phyloP scores from a whole-genome alignment of 2,797 vertebrate genomes.

The Otolemur crassicaudatus region DNA sequence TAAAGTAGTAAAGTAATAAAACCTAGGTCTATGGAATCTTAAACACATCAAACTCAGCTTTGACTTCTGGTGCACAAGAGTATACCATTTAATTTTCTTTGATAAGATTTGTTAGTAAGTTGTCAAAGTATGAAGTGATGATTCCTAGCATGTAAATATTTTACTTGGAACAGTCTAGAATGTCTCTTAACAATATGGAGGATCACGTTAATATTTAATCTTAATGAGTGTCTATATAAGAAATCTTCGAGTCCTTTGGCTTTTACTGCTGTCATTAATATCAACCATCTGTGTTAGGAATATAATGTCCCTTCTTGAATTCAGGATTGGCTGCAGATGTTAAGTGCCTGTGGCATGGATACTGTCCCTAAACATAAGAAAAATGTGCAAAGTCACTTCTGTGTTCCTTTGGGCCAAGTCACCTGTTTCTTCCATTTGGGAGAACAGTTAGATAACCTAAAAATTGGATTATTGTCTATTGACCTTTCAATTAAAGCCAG shows the following conservation, averaged over 20 bases:
- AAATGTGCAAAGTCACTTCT: conserved; percentile 76
- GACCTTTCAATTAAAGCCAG: conserved; percentile 39
- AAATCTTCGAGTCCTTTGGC: neutral
- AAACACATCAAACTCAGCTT: conserved; percentile 19
- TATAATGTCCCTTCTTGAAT: conserved; percentile 35
- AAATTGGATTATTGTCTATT: conserved; percentile 56
- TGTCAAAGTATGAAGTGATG: neutral
- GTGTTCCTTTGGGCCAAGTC: conserved; percentile 52
- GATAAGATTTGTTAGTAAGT: conserved; percentile 28
- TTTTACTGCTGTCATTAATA: conserved; percentile 51
- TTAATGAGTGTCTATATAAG: conserved; percentile 27
- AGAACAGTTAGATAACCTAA: conserved; percentile 61
- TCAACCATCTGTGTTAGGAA: conserved; percentile 25
- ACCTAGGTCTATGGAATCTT: neutral
- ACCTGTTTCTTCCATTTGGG: conserved; percentile 69
- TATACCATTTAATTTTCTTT: conserved; percentile 7
- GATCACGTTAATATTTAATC: neutral
- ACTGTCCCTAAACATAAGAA: conserved; percentile 37
- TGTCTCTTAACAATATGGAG: neutral
- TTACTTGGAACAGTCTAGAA: conserved; percentile 9
- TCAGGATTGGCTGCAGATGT: conserved; percentile 33
- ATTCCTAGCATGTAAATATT: conserved; percentile 42
- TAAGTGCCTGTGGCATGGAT: neutral
- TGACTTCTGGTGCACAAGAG: neutral
- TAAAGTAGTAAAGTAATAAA: neutral